Evolutionary conservation across 2,888 invertebrate species (phyloP).

Genomic region (Saturnia japonica): DNA sequence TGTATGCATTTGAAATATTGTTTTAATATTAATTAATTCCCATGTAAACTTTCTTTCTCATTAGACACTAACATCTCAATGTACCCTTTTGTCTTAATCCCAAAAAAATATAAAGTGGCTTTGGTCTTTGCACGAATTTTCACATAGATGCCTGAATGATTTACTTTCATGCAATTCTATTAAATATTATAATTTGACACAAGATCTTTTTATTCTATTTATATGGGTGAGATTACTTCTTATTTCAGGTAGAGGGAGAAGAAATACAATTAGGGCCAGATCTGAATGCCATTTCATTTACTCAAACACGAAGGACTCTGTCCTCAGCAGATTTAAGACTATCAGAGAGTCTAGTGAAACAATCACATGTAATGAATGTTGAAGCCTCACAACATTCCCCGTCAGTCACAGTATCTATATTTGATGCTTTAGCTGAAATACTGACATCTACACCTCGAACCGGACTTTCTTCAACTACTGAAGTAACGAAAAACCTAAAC

Average conservation of each 20-base stretch:
- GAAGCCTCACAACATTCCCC: conserved; percentile 81
- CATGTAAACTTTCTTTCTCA: conserved; percentile 40
- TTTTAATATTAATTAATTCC: conserved; percentile 56
- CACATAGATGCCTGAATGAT: conserved; percentile 39
- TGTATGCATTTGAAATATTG: conserved; percentile 56
- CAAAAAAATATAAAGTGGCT: conserved; percentile 77
- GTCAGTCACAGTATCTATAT: conserved; percentile 82
- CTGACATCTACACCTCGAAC: conserved; percentile 78
- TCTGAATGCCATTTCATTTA: conserved; percentile 76
- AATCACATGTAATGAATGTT: conserved; percentile 77
- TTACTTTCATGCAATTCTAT: conserved; percentile 40
- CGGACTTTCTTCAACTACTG: conserved; percentile 70
- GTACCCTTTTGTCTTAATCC: conserved; percentile 48
- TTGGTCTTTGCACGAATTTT: conserved; percentile 74
- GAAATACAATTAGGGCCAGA: conserved; percentile 79
- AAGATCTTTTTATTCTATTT: conserved; percentile 60
- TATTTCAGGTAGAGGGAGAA: conserved; percentile 82
- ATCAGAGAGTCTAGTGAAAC: conserved; percentile 74
- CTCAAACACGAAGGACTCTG: conserved; percentile 75
- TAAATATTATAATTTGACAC: conserved; percentile 36
- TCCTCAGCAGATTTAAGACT: conserved; percentile 76
- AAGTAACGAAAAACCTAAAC: conserved; percentile 64
- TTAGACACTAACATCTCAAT: conserved; percentile 37
- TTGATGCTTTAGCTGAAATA: conserved; percentile 82
- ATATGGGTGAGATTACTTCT: conserved; percentile 81